Evolutionary conservation across 2,113 vertebrate genomes (phyloP).

Genomic region (Aleadryas rufinucha): DNA sequence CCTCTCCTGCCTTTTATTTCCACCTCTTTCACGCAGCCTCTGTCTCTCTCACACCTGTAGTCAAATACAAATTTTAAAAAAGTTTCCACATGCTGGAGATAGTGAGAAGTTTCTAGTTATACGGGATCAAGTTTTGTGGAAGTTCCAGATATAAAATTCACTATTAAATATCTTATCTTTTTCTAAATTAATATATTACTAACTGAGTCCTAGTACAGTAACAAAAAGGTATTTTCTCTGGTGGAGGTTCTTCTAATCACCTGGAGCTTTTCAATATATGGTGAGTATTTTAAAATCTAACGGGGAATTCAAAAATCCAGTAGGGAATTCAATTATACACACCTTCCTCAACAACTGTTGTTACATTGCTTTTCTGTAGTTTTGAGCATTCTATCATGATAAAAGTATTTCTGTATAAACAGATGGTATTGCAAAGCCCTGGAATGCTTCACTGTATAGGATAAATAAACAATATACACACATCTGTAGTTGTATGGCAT

Average conservation of each 20-base stretch:
- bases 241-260: not conserved
- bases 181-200: not conserved
- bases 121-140: not conserved
- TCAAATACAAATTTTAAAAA: not conserved
- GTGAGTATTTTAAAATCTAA: not conserved
- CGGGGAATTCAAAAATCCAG: not conserved
- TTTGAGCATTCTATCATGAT: not conserved
- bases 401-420: not conserved
- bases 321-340: not conserved
- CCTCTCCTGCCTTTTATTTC: not conserved
- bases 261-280: not conserved
- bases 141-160: not conserved
- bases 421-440: not conserved
- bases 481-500: not conserved
- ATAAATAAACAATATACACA: not conserved
- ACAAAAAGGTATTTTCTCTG: not conserved
- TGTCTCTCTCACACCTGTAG: not conserved
- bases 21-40: not conserved
- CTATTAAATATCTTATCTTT: not conserved
- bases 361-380: not conserved
- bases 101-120: not conserved
- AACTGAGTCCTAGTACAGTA: not conserved
- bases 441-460: not conserved
- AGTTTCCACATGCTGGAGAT: not conserved
- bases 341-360: not conserved